Evolutionary conservation across 2,797 vertebrate species (phyloP).

Genomic region (Acipenser ruthenus): DNA sequence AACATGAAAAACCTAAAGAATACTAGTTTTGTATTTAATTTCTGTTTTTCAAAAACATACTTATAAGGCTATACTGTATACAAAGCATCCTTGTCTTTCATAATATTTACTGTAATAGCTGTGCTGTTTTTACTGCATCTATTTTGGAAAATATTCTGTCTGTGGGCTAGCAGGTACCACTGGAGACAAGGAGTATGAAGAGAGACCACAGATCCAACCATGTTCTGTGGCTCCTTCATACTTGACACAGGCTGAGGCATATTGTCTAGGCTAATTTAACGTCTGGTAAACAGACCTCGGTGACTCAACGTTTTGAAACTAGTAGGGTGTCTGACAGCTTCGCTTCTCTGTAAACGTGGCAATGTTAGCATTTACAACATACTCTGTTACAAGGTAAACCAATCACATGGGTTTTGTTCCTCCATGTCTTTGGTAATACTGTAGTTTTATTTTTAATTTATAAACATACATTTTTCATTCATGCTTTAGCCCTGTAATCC

Average conservation of each 20-base stretch:
- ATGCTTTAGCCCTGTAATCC: too few species aligned
- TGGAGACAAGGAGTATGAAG: slow-evolving; percentile 38
- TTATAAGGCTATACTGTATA: too few species aligned
- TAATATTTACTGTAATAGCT: too few species aligned
- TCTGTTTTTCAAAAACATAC: slow-evolving; percentile 39
- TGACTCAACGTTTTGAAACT: slow-evolving; percentile 14
- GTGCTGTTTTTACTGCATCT: slow-evolving; percentile 29
- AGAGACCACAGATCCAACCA: slow-evolving; percentile 57
- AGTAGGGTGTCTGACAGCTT: neutral
- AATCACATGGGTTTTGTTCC: too few species aligned
- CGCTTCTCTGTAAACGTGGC: slow-evolving; percentile 14
- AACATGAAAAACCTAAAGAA: slow-evolving; percentile 50
- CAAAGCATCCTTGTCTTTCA: too few species aligned
- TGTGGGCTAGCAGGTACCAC: slow-evolving; percentile 30
- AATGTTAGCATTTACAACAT: neutral
- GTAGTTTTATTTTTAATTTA: too few species aligned
- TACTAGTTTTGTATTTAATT: slow-evolving; percentile 53
- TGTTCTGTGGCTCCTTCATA: slow-evolving; percentile 14
- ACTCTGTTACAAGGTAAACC: too few species aligned
- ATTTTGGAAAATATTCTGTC: slow-evolving; percentile 50
- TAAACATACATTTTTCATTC: too few species aligned
- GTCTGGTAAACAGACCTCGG: slow-evolving; percentile 15
- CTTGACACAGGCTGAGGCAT: slow-evolving; percentile 19
- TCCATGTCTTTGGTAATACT: too few species aligned
- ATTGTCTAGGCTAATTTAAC: slow-evolving; percentile 20